A percentile compares a stretch with the other conserved stretches of the same genome.
Conservation (phyloP, 1,140 invertebrate genomes). For the Bombus affinis region DNA sequence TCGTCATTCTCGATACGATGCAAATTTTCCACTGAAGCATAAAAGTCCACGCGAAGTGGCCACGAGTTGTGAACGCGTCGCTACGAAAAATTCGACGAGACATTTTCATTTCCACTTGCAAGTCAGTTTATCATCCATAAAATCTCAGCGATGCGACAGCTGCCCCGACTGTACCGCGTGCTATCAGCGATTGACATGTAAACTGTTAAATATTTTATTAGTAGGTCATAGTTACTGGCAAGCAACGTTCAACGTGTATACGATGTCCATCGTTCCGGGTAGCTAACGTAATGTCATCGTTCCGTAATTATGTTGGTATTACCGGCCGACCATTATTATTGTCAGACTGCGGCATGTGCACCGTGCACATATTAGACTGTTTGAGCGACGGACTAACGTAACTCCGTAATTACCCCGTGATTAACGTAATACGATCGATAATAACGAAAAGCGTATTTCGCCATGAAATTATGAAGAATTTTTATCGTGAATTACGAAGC, state of each 20-base stretch:
- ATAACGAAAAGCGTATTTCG: too few relatives aligned
- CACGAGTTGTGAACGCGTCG: neutral
- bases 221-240: neutral
- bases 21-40: neutral
- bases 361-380: neutral
- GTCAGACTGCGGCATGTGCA: slow-evolving; percentile 23
- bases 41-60: neutral
- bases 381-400: slow-evolving; percentile 22
- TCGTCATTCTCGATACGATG: neutral
- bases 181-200: slow-evolving; percentile 16
- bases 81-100: neutral
- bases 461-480: neutral
- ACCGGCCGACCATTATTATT: slow-evolving; percentile 42
- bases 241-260: neutral
- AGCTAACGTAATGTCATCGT: slow-evolving; percentile 41
- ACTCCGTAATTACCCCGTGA: slow-evolving; percentile 35
- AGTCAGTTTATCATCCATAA: neutral
- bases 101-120: slow-evolving; percentile 14
- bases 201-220: slow-evolving; percentile 45
- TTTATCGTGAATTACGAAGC: neutral
- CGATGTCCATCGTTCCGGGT: slow-evolving; percentile 11
- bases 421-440: slow-evolving; percentile 12
- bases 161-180: neutral
- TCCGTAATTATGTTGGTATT: slow-evolving; percentile 36
- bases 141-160: neutral